Percentiles rank a stretch among this genome's conserved stretches.
Conservation (phyloP, 2,113 vertebrate species). For the Trichomycterus rosablanca region DNA sequence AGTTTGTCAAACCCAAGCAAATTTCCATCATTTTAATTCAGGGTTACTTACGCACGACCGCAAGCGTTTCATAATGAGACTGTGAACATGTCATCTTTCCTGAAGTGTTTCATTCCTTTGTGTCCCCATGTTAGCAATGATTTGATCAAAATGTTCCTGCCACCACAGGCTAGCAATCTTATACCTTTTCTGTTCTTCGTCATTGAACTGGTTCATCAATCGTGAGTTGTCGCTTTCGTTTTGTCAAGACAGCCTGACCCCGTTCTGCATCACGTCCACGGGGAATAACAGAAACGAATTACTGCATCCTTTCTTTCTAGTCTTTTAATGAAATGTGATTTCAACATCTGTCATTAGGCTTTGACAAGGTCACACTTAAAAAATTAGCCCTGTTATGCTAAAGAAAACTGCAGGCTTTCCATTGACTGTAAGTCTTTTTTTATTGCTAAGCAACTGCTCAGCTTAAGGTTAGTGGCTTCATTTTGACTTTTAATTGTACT, state of each 20-base stretch:
- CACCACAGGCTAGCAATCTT: background rate
- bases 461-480: background rate
- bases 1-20: too few relatives aligned
- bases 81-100: too few relatives aligned
- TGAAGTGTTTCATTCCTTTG: too few relatives aligned
- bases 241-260: background rate
- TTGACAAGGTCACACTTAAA: conserved; percentile 11
- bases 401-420: background rate
- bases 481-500: too few relatives aligned
- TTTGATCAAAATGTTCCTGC: too few relatives aligned
- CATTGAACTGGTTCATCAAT: conserved; percentile 3
- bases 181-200: background rate
- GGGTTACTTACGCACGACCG: too few relatives aligned
- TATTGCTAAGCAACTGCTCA: too few relatives aligned
- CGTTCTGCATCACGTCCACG: background rate
- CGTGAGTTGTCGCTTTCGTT: background rate
- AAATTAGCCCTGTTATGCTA: background rate
- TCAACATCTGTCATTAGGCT: background rate
- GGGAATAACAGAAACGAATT: background rate
- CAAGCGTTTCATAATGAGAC: too few relatives aligned
- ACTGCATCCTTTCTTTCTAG: background rate
- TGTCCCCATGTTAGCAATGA: too few relatives aligned
- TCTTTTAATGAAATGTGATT: background rate
- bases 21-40: too few relatives aligned
- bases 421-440: background rate